Base-by-base conservation (phyloP, 2,888 invertebrate species). In the Stictocephala bisonia region DNA sequence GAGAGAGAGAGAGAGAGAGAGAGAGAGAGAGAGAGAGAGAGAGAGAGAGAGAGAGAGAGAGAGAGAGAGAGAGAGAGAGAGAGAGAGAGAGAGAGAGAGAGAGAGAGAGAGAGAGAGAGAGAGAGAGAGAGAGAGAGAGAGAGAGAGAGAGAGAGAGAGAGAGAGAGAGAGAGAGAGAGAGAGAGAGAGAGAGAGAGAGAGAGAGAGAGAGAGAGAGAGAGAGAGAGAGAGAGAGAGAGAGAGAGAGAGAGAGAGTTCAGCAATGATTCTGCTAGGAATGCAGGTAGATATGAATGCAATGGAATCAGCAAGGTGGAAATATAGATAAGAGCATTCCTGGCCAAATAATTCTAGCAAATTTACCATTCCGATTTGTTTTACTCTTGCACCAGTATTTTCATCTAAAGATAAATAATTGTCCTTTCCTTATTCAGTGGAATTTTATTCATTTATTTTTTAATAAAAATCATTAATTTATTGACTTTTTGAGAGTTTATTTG, bases 1-100 rank as follows among this genome's bases (percentile, higher is more conserved):
- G 44, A 60, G 70, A 58, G 56, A 56, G 69, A 74, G 66, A 58
- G 48, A 18, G 51, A 67, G 72, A n/a, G 26, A 72, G 50, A 41
- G 58, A 73, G 40, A 40, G 53, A 53, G 64, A 70, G 60, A 50
- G 73, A 67, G 73, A 58, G 71, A 74, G 71, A 71, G 70, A 51
- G 31, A 71, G 58, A 40, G 68, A 64, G 71, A 58, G 67, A 50
- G 71, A n/a, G n/a, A 29, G 29, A 67, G 53, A 68, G 66, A 66
- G 29, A 68, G 67, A 27, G 48, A 50, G n/a, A 29, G 53, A 35
- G n/a, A 50, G 7, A 18, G 48, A 29, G 48, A 48, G 44, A 68
- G 68, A 48, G 4, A 29, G 15, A 68, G 51, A 20, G 22, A 22
- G 11, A 9, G 18, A 18, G n/a, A 18, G 27, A 44, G 22, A 41